A percentile compares a stretch with the other conserved stretches of the same genome.
Evolutionary conservation across 2,797 vertebrate genomes (phyloP).

Genomic region (Micromesistius poutassou): DNA sequence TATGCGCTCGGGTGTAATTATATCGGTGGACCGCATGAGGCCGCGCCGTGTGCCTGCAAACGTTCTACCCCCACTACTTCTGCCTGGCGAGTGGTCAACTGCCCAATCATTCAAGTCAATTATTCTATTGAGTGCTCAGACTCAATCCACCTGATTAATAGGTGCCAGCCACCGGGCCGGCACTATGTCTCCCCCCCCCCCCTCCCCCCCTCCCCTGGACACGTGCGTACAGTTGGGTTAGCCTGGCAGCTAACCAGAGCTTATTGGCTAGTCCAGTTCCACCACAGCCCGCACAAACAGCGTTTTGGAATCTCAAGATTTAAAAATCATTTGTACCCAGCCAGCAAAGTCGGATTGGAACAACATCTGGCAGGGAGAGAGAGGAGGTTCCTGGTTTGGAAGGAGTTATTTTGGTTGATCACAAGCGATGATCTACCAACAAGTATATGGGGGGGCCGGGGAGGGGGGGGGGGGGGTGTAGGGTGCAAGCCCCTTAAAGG

Average conservation of each 20-base stretch:
- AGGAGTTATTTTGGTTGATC: neutral
- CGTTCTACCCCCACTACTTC: slow-evolving; percentile 42
- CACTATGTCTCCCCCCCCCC: slow-evolving; percentile 27
- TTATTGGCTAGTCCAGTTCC: neutral
- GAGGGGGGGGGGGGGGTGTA: no score
- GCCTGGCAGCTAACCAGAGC: neutral
- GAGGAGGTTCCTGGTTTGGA: neutral
- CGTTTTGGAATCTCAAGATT: neutral
- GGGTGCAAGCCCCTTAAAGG: neutral
- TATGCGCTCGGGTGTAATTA: slow-evolving; percentile 69
- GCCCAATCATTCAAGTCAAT: slow-evolving; percentile 32
- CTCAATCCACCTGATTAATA: slow-evolving; percentile 38
- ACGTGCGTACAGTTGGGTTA: slow-evolving; percentile 38
- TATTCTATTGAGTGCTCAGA: slow-evolving; percentile 34
- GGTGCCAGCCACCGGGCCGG: slow-evolving; percentile 24
- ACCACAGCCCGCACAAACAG: neutral
- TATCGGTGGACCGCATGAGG: slow-evolving; percentile 64
- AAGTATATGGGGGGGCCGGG: neutral
- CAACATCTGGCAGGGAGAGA: neutral
- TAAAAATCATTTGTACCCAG: neutral
- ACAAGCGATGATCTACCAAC: neutral
- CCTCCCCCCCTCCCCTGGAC: no score
- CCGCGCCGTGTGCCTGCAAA: slow-evolving; percentile 58
- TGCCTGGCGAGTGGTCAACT: slow-evolving; percentile 30
- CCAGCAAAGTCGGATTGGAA: neutral